A percentile compares a stretch with the other conserved stretches of the same genome.
Evolutionary conservation across 92 coral and sea anemone genomes (phyloP).

Genomic region (Paramuricea clavata): DNA sequence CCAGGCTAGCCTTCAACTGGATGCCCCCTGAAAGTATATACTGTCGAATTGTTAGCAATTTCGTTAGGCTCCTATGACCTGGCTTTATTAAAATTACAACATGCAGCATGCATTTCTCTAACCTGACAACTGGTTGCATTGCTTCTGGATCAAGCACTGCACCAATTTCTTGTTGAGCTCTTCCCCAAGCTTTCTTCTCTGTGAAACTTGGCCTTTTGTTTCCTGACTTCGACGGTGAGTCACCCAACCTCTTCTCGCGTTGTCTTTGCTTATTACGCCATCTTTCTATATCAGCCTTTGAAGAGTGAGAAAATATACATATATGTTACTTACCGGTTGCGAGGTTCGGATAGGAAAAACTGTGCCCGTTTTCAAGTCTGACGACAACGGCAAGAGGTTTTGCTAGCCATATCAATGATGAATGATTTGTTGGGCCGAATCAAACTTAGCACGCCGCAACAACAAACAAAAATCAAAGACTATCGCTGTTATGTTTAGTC

Average conservation of each 20-base stretch:
- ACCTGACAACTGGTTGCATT: constrained; percentile 82
- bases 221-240: constrained; percentile 24
- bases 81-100: too few relatives aligned
- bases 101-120: too few relatives aligned
- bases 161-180: constrained; percentile 82
- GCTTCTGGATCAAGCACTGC: constrained; percentile 80
- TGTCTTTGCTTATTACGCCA: constrained; percentile 92
- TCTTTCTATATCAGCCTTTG: constrained; percentile 90
- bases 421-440: neutral
- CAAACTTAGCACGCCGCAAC: neutral
- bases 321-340: constrained; percentile 29
- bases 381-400: too few relatives aligned
- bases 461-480: neutral
- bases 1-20: too few relatives aligned
- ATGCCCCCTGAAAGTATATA: too few relatives aligned
- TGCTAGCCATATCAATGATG: constrained; percentile 10
- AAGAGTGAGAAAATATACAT: neutral
- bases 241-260: constrained; percentile 78
- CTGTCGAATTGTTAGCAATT: too few relatives aligned
- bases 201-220: constrained; percentile 52
- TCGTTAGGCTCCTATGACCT: too few relatives aligned
- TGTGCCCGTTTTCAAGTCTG: too few relatives aligned
- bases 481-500: too few relatives aligned
- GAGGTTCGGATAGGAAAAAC: too few relatives aligned
- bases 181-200: constrained; percentile 89